phyloP scores from a whole-genome alignment of 2,113 vertebrate species.

The Caracal caracal region DNA sequence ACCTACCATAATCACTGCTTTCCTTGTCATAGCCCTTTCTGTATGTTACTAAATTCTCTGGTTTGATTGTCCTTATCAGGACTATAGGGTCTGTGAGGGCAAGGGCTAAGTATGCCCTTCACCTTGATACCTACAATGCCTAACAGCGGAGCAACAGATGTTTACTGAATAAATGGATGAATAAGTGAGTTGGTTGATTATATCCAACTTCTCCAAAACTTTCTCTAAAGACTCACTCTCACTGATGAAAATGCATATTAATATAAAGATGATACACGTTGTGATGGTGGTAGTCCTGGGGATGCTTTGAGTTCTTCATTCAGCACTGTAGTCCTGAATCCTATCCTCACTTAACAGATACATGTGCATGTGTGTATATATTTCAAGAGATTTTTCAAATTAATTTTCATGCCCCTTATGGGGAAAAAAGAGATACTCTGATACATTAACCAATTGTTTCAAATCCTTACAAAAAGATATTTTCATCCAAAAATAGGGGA shows the following conservation, averaged over 20 bases:
- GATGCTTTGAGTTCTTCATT: not conserved
- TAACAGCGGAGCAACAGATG: not conserved
- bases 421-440: not conserved
- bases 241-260: not conserved
- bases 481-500: not conserved
- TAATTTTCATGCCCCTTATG: not conserved
- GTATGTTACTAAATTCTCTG: not conserved
- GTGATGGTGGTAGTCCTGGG: not conserved
- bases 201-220: not conserved
- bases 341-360: not conserved
- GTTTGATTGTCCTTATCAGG: not conserved
- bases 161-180: not conserved
- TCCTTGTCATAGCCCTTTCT: not conserved
- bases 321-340: not conserved
- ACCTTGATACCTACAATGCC: not conserved
- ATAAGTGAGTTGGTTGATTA: not conserved
- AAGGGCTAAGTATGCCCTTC: not conserved
- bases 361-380: not conserved
- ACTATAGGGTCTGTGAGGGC: not conserved
- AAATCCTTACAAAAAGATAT: constrained; percentile 8
- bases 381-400: constrained; percentile 32
- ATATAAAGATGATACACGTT: not conserved
- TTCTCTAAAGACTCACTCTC: not conserved
- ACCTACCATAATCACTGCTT: not conserved
- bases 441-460: not conserved